Conservation (phyloP, 2,113 vertebrate genomes). For the Trogon surrucura region DNA sequence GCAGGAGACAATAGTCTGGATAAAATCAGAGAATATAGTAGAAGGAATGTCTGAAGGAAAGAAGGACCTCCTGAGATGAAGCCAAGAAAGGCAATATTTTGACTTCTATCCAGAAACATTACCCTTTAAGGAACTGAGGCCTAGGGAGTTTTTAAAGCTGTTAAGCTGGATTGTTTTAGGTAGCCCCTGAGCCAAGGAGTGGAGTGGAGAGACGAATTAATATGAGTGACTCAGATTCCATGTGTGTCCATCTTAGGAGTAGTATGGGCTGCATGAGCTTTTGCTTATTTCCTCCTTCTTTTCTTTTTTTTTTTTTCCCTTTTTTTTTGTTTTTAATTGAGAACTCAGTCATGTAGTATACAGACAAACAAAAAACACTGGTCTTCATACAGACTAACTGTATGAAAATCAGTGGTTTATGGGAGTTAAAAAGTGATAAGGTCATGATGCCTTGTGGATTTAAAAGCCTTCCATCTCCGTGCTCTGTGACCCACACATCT, state of each 20-base stretch:
- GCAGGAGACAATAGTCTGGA: constrained; percentile 7
- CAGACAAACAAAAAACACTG: neutral
- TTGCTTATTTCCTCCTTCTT: neutral
- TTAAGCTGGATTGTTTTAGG: neutral
- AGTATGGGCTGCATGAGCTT: neutral
- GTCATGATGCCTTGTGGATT: neutral
- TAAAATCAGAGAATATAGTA: constrained; percentile 9
- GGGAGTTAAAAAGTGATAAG: neutral
- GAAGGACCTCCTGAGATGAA: neutral
- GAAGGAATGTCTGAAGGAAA: constrained; percentile 19
- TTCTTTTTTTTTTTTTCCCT: too few species aligned
- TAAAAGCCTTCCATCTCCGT: neutral
- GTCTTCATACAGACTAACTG: neutral
- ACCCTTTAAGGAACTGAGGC: neutral
- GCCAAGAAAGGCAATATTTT: constrained; percentile 20
- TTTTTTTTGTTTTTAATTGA: neutral
- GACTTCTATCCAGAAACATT: neutral
- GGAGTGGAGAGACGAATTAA: neutral
- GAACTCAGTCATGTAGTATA: neutral
- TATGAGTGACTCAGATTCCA: neutral
- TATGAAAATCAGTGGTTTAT: neutral
- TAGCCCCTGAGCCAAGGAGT: neutral
- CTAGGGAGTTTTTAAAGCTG: constrained; percentile 10
- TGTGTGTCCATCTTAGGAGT: neutral
- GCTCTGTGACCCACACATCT: neutral